phyloP scores from a whole-genome alignment of 2,113 vertebrate species.

The Lethenteron reissneri region DNA sequence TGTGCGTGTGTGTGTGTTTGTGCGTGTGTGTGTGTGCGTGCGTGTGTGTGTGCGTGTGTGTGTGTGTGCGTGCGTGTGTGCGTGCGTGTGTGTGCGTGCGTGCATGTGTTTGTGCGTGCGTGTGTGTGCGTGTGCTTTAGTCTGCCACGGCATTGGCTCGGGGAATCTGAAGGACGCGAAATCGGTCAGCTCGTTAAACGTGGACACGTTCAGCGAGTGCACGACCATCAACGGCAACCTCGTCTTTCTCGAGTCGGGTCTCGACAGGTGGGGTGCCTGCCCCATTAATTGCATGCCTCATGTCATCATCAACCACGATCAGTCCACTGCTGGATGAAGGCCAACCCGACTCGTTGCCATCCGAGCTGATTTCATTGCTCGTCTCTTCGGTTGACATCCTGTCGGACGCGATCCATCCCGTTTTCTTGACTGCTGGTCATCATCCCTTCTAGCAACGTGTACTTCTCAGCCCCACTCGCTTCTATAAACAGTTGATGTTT shows the following conservation, averaged over 20 bases:
- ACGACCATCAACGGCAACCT: slow-evolving; percentile 76
- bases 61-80: fast-evolving
- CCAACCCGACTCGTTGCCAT: not conserved
- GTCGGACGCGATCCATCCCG: no score
- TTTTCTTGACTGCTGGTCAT: no score
- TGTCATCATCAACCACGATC: not conserved
- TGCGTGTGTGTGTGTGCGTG: not conserved
- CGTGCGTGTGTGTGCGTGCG: not conserved
- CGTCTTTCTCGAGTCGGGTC: slow-evolving; percentile 56
- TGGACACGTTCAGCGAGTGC: slow-evolving; percentile 48
- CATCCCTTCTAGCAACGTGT: no score
- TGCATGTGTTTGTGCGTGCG: not conserved
- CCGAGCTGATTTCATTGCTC: not conserved
- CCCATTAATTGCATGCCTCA: not conserved
- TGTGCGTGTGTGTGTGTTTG: not conserved
- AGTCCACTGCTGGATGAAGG: not conserved
- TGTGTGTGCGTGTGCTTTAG: slow-evolving; percentile 18
- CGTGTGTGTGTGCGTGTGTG: not conserved
- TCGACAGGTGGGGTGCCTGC: slow-evolving; percentile 29
- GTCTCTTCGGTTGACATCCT: not conserved
- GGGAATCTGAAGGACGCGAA: slow-evolving; percentile 34
- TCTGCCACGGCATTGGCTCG: slow-evolving; percentile 62
- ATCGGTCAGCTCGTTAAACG: slow-evolving; percentile 44
- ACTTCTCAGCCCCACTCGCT: no score
- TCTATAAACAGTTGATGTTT: no score